These are phyloP conservation scores for Hemicentrotus pulcherrimus DNA, from an alignment of 35 echinoderm and acorn worm genomes.

Conservation along the genomic window DNA sequence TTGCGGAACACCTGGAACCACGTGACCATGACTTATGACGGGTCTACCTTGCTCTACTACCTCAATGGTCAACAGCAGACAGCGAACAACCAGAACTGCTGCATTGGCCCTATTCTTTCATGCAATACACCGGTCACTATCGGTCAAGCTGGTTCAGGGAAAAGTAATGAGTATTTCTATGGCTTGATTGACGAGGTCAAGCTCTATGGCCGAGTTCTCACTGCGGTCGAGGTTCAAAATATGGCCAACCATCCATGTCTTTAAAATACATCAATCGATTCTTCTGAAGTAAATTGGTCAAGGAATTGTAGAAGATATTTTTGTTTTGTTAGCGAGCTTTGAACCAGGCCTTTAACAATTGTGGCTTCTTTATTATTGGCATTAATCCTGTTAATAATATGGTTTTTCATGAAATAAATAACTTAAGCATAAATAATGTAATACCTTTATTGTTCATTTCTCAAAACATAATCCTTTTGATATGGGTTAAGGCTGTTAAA, in stretches of 20 bases:
- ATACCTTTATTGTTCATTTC: no score
- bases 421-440: no score
- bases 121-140: conserved; percentile 63
- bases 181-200: conserved; percentile 35
- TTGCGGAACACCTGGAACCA: conserved; percentile 46
- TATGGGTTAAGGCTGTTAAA: no score
- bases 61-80: conserved; percentile 44
- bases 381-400: no score
- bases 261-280: neutral
- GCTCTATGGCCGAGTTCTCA: neutral
- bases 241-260: neutral
- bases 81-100: neutral
- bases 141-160: neutral
- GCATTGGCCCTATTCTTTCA: conserved; percentile 42
- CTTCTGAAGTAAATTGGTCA: no score
- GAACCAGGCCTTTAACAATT: no score
- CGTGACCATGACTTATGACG: conserved; percentile 68
- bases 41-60: conserved; percentile 40
- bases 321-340: no score
- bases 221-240: neutral
- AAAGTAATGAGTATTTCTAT: conserved; percentile 44
- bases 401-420: no score
- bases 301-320: no score
- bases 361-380: no score
- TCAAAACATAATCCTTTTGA: no score